Evolutionary conservation across 2,888 invertebrate genomes (phyloP), one percentile per base, ranked within the genome.

Genomic region (Idaea aversata): DNA sequence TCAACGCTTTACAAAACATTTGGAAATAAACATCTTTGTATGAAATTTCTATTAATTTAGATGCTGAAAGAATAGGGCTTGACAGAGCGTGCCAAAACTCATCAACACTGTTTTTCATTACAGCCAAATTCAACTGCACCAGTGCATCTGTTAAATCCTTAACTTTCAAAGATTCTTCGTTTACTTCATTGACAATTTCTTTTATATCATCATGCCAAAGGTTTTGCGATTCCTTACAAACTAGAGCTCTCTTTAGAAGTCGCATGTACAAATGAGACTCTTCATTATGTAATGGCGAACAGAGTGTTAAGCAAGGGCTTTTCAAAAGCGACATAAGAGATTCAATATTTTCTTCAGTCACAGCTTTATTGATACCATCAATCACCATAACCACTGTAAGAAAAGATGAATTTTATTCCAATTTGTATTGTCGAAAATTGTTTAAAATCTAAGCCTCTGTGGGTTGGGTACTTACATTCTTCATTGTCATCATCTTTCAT

Each of bases 121-220:
- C 76, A 16, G 90, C 87, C 38, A 88, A 81, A 77, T 92, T 93
- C 72, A 93, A 76, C 61, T 90, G 89, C 59, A 91, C 88, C 64
- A 93, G 76, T 35, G 87, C 83, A 75, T 92, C 90, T 62, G 90
- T 92, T 34, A 92, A 75, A 63, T 88, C 85, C 74, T 94, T 93
- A 2, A 93, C 93, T 77, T 89, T 89, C 60, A 85, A 72, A 10
- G 93, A 91, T 81, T 95, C 94, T 13, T 79, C 74, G 65, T 90
- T 86, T 5, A 94, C 94, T 70, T 91, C 88, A 66, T 88, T 82
- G 36, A 93, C 82, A 64, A 92, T 84, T 57, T 88, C 84, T 65
- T 93, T 84, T 65, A 94, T 91, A 75, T 95, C 95, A 68, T 95
- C 94, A 62, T 94, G 84, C 94, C 94, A 95, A 5, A 95, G 84